Conservation (phyloP, 2,113 vertebrate species). For the Hemicordylus capensis region DNA sequence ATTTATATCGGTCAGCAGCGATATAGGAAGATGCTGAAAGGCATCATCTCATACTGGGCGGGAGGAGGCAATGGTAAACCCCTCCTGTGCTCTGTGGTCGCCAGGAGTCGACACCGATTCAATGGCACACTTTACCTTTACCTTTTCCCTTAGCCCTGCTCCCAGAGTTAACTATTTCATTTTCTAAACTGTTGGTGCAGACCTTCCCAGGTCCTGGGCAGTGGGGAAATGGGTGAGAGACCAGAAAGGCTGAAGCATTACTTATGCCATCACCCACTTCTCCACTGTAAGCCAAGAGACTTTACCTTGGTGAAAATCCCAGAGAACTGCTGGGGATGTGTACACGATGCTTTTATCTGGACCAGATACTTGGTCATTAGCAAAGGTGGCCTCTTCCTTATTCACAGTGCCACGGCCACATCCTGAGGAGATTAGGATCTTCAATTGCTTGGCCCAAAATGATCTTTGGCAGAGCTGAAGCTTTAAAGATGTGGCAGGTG, state of each 20-base stretch:
- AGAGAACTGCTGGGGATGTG: too few relatives aligned
- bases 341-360: not conserved
- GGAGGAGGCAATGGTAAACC: too few relatives aligned
- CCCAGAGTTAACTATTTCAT: not conserved
- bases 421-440: not conserved
- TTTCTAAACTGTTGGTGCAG: not conserved
- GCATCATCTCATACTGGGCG: too few relatives aligned
- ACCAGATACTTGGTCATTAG: not conserved
- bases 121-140: too few relatives aligned
- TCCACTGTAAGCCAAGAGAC: not conserved
- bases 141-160: too few relatives aligned
- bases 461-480: not conserved
- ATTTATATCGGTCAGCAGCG: too few relatives aligned
- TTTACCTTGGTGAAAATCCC: not conserved
- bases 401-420: not conserved
- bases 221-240: not conserved
- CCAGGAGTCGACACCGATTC: too few relatives aligned
- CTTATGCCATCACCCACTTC: not conserved
- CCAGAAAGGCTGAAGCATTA: not conserved
- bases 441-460: not conserved
- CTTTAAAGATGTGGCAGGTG: not conserved
- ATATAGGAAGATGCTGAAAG: too few relatives aligned
- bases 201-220: not conserved
- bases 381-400: not conserved
- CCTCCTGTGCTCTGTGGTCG: too few relatives aligned